Conservation (phyloP, 2,113 vertebrate species). For the Xenopus borealis region DNA sequence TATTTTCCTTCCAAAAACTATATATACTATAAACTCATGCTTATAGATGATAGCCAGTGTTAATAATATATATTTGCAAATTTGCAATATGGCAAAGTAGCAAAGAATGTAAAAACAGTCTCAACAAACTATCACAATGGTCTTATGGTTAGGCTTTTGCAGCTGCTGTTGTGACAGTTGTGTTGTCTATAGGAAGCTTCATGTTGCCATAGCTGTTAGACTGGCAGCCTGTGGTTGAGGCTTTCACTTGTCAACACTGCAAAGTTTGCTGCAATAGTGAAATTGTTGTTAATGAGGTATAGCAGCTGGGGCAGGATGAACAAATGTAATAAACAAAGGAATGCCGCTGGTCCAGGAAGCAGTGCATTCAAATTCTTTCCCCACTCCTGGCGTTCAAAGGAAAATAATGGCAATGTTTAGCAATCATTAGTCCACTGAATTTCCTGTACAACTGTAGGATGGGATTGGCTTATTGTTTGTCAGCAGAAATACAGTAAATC, state of each 20-base stretch:
- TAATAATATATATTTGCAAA: too few relatives aligned
- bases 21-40: too few relatives aligned
- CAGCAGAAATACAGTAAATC: not conserved
- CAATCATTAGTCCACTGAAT: constrained; percentile 73
- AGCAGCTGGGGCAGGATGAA: constrained; percentile 79
- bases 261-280: constrained; percentile 68
- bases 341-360: constrained; percentile 75
- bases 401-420: constrained; percentile 68
- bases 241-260: constrained; percentile 80
- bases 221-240: constrained; percentile 73
- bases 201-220: constrained; percentile 76
- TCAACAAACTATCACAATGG: constrained; percentile 54
- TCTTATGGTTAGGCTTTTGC: constrained; percentile 66
- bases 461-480: not conserved
- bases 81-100: too few relatives aligned
- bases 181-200: constrained; percentile 75
- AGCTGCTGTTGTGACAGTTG: constrained; percentile 72
- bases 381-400: constrained; percentile 71
- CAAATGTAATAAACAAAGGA: constrained; percentile 74
- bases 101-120: not conserved
- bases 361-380: constrained; percentile 76
- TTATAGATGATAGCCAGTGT: too few relatives aligned
- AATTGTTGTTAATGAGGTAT: constrained; percentile 80
- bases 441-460: constrained; percentile 64
- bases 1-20: too few relatives aligned